phyloP scores from a whole-genome alignment of 2,888 invertebrate genomes.

The Microplitis manilae region DNA sequence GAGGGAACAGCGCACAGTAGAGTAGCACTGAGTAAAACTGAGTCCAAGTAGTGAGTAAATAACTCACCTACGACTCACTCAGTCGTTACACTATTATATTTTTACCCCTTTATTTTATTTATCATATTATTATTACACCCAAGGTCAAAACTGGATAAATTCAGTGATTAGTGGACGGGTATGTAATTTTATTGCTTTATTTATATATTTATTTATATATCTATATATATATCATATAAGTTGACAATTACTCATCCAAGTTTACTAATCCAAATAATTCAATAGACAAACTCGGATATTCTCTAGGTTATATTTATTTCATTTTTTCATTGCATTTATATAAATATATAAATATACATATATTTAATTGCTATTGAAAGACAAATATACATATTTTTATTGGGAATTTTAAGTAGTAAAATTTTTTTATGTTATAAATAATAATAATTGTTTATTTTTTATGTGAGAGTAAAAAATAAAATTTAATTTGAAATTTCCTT shows the following conservation, averaged over 20 bases:
- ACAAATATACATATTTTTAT: neutral
- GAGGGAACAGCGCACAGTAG: slow-evolving; percentile 14
- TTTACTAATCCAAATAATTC: neutral
- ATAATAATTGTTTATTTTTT: neutral
- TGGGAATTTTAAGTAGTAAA: neutral
- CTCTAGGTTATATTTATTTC: neutral
- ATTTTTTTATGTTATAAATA: neutral
- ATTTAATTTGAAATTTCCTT: neutral
- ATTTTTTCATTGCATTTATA: neutral
- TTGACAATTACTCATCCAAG: neutral
- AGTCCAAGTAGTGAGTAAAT: slow-evolving; percentile 23
- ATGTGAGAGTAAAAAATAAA: neutral
- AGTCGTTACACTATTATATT: slow-evolving; percentile 22
- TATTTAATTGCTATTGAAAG: too few relatives aligned
- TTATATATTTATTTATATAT: neutral
- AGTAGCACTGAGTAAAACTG: slow-evolving; percentile 1
- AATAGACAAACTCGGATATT: neutral
- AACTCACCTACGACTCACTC: neutral
- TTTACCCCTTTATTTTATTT: slow-evolving; percentile 55
- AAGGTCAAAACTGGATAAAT: slow-evolving; percentile 64
- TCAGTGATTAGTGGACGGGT: slow-evolving; percentile 65
- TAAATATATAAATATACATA: too few relatives aligned
- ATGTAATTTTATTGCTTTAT: slow-evolving; percentile 47
- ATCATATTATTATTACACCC: slow-evolving; percentile 54
- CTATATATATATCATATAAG: neutral